Evolutionary conservation across 2,797 vertebrate genomes (phyloP).

Genomic region (Ammospiza maritima): DNA sequence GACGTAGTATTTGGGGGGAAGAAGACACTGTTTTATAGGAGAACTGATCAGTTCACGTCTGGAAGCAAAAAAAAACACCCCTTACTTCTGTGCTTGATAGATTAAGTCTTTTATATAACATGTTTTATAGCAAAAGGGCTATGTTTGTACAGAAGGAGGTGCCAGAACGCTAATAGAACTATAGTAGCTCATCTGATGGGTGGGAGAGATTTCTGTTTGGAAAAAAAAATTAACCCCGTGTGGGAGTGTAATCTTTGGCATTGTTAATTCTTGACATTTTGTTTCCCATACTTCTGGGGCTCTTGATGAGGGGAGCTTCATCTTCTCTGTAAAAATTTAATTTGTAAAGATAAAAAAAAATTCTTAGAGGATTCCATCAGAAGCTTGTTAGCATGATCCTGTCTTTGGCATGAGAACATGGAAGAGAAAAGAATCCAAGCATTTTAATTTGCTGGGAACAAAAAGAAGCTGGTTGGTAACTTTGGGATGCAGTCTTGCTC

Average conservation of each 20-base stretch:
- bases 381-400: not conserved
- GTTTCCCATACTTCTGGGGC: not conserved
- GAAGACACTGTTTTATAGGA: not conserved
- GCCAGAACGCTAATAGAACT: slow-evolving; percentile 24
- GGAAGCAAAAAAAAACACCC: not conserved
- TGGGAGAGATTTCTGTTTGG: slow-evolving; percentile 12
- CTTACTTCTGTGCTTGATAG: not conserved
- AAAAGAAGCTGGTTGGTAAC: not conserved
- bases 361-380: not conserved
- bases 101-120: not conserved
- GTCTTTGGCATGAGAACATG: not conserved
- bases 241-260: not conserved
- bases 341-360: slow-evolving; percentile 7
- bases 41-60: not conserved
- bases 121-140: slow-evolving; percentile 10
- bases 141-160: slow-evolving; percentile 38
- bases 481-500: not conserved
- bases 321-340: slow-evolving; percentile 1
- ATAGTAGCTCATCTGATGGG: slow-evolving; percentile 35
- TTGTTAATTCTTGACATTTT: slow-evolving; percentile 24
- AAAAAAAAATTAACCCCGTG: slow-evolving; percentile 22
- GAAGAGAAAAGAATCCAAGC: not conserved
- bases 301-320: not conserved
- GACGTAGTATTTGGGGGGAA: not conserved
- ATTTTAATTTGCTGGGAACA: slow-evolving; percentile 20